Percentiles rank a stretch among this genome's conserved stretches.
phyloP scores from a whole-genome alignment of 2,888 invertebrate genomes.

The Brassicogethes aeneus region DNA sequence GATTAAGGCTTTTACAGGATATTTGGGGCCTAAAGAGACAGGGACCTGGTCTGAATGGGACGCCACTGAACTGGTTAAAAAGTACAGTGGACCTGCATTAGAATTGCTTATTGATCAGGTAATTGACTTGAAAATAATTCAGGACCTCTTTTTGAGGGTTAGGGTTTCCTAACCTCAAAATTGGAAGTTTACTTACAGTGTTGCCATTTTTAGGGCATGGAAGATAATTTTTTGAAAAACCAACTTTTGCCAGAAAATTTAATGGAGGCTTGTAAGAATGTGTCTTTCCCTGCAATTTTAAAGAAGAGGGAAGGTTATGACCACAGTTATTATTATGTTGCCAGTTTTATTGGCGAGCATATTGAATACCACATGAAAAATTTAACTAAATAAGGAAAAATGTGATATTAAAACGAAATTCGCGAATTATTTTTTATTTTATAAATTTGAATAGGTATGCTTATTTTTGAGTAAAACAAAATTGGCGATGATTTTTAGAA shows the following conservation, averaged over 20 bases:
- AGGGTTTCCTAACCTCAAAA: no score
- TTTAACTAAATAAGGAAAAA: slow-evolving; percentile 47
- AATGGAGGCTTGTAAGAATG: slow-evolving; percentile 59
- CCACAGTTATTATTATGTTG: slow-evolving; percentile 90
- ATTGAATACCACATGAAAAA: slow-evolving; percentile 80
- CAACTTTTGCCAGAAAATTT: slow-evolving; percentile 82
- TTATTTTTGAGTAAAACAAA: no score
- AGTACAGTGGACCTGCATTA: slow-evolving; percentile 74
- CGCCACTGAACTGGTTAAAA: slow-evolving; percentile 71
- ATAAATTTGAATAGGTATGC: no score
- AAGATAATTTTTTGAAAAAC: slow-evolving; percentile 68
- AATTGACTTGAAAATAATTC: slow-evolving; percentile 15
- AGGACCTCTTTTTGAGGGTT: neutral
- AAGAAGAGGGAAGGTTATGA: slow-evolving; percentile 81
- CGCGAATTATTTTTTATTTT: no score
- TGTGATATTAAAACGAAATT: no score
- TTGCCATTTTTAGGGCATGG: slow-evolving; percentile 60
- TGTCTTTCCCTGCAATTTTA: slow-evolving; percentile 58
- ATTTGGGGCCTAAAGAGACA: slow-evolving; percentile 60
- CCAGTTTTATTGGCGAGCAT: slow-evolving; percentile 88
- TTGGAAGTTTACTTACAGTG: no score
- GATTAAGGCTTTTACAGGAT: slow-evolving; percentile 71
- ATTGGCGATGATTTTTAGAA: no score
- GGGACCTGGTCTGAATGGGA: slow-evolving; percentile 77
- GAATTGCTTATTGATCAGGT: slow-evolving; percentile 88